A percentile compares a stretch with the other conserved stretches of the same genome.
phyloP scores from a whole-genome alignment of 2,888 invertebrate species.

The Lasioglossum figueresi region DNA sequence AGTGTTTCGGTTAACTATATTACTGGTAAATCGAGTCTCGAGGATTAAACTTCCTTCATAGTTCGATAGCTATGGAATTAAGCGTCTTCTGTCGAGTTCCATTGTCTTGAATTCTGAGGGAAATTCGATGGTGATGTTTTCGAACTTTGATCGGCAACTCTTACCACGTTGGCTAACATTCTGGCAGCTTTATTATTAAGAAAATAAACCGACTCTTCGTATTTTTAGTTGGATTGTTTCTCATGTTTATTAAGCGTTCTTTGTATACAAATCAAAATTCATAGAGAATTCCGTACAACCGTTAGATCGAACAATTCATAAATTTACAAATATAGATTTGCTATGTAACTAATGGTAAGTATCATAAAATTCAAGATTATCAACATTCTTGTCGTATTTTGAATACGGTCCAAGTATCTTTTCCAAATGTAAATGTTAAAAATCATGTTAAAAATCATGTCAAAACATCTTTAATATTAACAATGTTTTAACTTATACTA shows the following conservation, averaged over 20 bases:
- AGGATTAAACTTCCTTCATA: slow-evolving; percentile 1
- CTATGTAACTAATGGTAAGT: too few species aligned
- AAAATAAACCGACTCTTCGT: too few species aligned
- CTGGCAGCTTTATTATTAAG: too few species aligned
- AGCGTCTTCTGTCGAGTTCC: not conserved
- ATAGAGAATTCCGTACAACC: too few species aligned
- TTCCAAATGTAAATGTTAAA: not conserved
- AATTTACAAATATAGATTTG: too few species aligned
- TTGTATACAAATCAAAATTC: too few species aligned
- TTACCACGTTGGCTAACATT: not conserved
- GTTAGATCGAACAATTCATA: too few species aligned
- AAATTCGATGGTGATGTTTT: not conserved
- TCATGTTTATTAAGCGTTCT: not conserved
- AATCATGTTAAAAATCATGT: not conserved
- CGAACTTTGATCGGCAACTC: not conserved
- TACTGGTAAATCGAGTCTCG: not conserved
- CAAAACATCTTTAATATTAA: not conserved
- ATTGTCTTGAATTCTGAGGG: not conserved
- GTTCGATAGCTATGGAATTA: not conserved
- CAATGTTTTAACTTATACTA: not conserved
- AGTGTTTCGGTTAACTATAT: slow-evolving; percentile 2
- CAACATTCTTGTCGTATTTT: not conserved
- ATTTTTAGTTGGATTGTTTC: too few species aligned
- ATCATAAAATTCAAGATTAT: not conserved
- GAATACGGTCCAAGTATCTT: not conserved